Base-by-base conservation (phyloP, 1,140 invertebrate species). In the Agraylea sexmaculata region DNA sequence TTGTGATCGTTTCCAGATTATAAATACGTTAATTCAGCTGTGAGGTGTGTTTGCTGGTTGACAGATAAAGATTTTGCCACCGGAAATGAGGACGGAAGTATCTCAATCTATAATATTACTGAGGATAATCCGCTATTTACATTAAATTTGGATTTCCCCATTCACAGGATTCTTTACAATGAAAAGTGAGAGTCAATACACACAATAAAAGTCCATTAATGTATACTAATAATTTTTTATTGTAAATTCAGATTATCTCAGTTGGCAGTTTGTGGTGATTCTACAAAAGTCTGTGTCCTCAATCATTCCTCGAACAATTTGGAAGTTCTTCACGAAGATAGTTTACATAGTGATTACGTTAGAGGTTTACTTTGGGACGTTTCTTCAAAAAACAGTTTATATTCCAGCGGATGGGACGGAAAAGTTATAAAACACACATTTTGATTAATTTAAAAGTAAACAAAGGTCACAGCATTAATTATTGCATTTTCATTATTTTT, bases 181-280 rank as follows among this genome's bases (percentile, higher is more conserved):
- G 37, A 36, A 22, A 37, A 37, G 48, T 50, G 23, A 20, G 36
- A 40, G 27, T 27, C n/a, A 8, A 27, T 27, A 27, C n/a, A n/a
- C n/a, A n/a, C n/a, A n/a, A n/a, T n/a, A n/a, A n/a, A n/a, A n/a
- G n/a, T n/a, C n/a, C n/a, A 27, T 27, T 8, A 8, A 8, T 11
- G 12, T 31, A 30, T 31, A 11, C 17, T 10, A 12, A 10, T 37
- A 6, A 38, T 43, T 28, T 18, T 29, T 47, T 27, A 34, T 36
- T 45, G 45, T 47, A 31, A 23, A 63, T 62, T 12, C 48, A 66
- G 63, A 34, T 49, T 45, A 5, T 48, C 58, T 15, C 53, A 53
- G 43, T 37, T 66, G 28, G 61, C 59, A 30, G 54, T 66, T 4
- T 63, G 59, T 37, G 60, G 63, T 54, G 64, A 67, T 48, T 64